Evolutionary conservation across 1,140 invertebrate genomes (phyloP), one percentile per base, ranked within the genome.

Genomic region (Drosophila obscura): DNA sequence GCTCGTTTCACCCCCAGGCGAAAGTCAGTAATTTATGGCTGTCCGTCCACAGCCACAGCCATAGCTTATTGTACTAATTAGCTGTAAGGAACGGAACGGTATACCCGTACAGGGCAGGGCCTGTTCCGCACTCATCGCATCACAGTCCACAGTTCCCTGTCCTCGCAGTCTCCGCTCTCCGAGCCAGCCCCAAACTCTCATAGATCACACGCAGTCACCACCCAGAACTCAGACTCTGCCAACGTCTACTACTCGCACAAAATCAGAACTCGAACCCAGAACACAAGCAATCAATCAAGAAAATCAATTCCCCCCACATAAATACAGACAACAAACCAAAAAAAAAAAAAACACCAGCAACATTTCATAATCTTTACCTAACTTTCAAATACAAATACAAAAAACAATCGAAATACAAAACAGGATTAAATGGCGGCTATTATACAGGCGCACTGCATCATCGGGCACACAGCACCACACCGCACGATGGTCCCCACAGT

Each of bases 381-480:
- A 73, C 59, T 65, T 56, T 56, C 52, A 56, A 78, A 80, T 74
- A 80, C 46, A 44, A 69, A 93, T 63, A 80, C 53, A 67, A 83
- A 85, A 77, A 44, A 74, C 35, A 91, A 83, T 87, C 85, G 80
- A 91, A 90, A 82, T 91, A 90, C 73, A 83, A 91, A 91, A 94
- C 95, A 92, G 94, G 94, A 88, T 94, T 95, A 92, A 95, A 95
- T 92, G 94, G 94, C 88, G 95, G 95, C 82, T 95, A 95, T 92
- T 95, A 95, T 92, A 93, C 94, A 89, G 94, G 94, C 89, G 92
- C 94, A 80, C 92, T 95, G 78, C 95, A 96, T 93, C 95, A 96
- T 93, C 95, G 95, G 93, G 95, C 95, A 66, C 95, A 96, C 91
- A 95, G 95, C 80, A 96, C 95, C 84, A 96, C 94, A 95, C 94